These are phyloP conservation scores for Phylloscopus whistleri DNA, from an alignment of 2,113 vertebrate genomes.

Conservation along the genomic window DNA sequence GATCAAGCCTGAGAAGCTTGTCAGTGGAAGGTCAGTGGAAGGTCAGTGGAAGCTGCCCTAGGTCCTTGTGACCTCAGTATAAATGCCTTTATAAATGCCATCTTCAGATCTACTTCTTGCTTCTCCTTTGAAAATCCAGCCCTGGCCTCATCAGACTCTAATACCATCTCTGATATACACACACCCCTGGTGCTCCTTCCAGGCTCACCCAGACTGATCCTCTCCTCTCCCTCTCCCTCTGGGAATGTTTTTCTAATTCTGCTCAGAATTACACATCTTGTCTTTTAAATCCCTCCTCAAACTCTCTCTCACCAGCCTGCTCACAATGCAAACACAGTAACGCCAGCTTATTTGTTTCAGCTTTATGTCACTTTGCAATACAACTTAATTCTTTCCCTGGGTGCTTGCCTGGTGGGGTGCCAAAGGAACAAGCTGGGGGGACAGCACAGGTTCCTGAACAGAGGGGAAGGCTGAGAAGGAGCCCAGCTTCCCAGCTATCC, in stretches of 20 bases:
- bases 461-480: neutral
- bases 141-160: neutral
- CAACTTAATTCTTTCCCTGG: neutral
- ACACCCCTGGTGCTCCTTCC: neutral
- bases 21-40: neutral
- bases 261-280: neutral
- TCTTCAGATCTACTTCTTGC: neutral
- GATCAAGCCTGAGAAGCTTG: neutral
- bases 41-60: neutral
- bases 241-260: neutral
- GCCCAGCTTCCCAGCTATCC: neutral
- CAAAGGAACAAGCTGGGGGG: neutral
- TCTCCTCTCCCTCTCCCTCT: neutral
- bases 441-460: neutral
- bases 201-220: neutral
- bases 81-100: neutral
- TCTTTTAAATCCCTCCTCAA: constrained; percentile 3
- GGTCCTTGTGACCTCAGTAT: neutral
- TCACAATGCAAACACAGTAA: neutral
- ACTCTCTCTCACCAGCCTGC: neutral
- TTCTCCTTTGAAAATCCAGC: neutral
- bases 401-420: neutral
- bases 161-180: neutral
- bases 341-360: neutral
- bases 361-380: neutral